Conservation (phyloP, 1,140 invertebrate species). For the Grapholita molesta region DNA sequence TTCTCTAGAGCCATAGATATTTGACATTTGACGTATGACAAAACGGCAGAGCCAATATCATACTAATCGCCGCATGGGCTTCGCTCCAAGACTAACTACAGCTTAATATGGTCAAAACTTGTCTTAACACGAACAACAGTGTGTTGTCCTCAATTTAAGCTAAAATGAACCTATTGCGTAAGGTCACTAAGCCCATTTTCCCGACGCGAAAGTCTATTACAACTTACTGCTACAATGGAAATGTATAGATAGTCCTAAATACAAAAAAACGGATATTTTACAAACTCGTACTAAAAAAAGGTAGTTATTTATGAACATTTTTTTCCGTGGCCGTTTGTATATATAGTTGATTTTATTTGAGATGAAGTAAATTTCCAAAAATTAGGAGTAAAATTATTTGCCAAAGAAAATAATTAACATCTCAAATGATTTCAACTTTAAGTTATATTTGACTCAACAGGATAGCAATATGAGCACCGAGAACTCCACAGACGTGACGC, state of each 20-base stretch:
- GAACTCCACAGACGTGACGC: constrained; percentile 53
- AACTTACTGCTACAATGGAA: background rate
- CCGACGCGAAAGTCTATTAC: too few relatives aligned
- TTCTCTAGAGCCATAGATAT: too few relatives aligned
- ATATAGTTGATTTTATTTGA: background rate
- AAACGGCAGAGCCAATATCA: background rate
- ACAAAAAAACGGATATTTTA: background rate
- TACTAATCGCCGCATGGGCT: constrained; percentile 32
- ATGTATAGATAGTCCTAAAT: background rate
- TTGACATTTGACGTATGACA: background rate
- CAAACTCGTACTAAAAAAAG: background rate
- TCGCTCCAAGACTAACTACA: background rate
- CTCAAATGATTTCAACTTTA: constrained; percentile 6
- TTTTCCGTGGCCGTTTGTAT: background rate
- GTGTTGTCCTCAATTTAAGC: constrained; percentile 13
- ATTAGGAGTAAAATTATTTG: background rate
- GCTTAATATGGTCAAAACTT: background rate
- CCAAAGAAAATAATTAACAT: background rate
- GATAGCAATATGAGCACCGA: constrained; percentile 57
- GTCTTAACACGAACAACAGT: background rate
- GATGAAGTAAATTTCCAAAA: background rate
- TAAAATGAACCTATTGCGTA: background rate
- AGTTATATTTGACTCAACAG: constrained; percentile 70
- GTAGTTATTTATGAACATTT: background rate
- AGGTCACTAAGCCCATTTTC: background rate